These are phyloP conservation scores for Parapristionchus giblindavisi DNA, from an alignment of 2,888 invertebrate genomes.

Conservation along the genomic window DNA sequence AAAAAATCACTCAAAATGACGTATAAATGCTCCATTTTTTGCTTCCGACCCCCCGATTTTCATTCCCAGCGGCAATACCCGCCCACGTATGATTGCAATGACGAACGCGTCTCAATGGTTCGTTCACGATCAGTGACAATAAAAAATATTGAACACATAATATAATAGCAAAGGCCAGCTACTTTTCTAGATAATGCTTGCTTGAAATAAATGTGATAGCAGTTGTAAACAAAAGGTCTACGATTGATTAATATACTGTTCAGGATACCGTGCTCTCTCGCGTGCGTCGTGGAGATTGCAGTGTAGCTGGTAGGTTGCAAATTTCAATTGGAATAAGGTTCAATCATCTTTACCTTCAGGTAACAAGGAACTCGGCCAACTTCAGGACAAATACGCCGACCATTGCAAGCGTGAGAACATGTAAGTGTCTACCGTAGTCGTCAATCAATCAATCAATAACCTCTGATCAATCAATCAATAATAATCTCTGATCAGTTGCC, in stretches of 20 bases:
- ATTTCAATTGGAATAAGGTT: background rate
- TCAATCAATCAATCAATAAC: background rate
- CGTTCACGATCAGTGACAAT: too few species aligned
- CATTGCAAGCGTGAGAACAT: slow-evolving; percentile 55
- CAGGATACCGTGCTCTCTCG: slow-evolving; percentile 6
- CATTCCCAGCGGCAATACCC: too few species aligned
- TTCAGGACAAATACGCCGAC: slow-evolving; percentile 45
- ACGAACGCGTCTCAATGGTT: too few species aligned
- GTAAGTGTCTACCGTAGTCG: slow-evolving; percentile 37
- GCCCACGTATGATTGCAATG: too few species aligned
- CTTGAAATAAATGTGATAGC: too few species aligned
- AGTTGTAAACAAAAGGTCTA: too few species aligned
- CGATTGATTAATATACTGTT: background rate
- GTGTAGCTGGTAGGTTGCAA: slow-evolving; percentile 2
- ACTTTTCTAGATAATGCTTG: too few species aligned
- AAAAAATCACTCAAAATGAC: too few species aligned
- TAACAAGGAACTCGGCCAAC: slow-evolving; percentile 42
- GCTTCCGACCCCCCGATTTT: too few species aligned
- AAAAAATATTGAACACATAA: too few species aligned
- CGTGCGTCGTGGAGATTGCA: slow-evolving; percentile 24
- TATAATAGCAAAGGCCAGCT: too few species aligned
- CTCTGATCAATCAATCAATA: background rate
- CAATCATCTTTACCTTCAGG: slow-evolving; percentile 18
- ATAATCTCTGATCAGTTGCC: slow-evolving; percentile 44
- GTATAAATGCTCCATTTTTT: too few species aligned